phyloP scores from a whole-genome alignment of 1,140 invertebrate species.

The Lysiphlebus fabarum region DNA sequence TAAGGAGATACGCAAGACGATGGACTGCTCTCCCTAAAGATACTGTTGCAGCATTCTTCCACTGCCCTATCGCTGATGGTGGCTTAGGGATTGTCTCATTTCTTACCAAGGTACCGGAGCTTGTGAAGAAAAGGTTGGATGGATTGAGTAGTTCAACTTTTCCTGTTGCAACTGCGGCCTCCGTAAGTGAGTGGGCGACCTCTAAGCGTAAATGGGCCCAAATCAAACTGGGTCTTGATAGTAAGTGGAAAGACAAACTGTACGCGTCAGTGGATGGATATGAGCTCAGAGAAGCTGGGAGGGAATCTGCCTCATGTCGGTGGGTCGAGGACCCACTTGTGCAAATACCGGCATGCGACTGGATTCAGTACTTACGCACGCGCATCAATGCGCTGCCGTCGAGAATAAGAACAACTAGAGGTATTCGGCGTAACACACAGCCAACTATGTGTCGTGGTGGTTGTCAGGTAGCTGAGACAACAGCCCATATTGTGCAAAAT shows the following conservation, averaged over 20 bases:
- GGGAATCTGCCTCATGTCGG: background rate
- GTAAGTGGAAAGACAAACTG: background rate
- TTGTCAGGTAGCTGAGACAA: conserved; percentile 36
- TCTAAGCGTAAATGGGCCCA: background rate
- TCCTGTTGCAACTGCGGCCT: background rate
- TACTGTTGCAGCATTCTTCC: conserved; percentile 24
- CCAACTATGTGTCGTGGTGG: conserved; percentile 33
- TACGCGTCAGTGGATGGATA: conserved; percentile 9
- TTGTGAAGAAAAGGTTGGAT: background rate
- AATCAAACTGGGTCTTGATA: no score
- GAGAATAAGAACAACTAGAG: conserved; percentile 26
- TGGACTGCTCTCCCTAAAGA: conserved; percentile 28
- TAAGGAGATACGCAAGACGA: conserved; percentile 7
- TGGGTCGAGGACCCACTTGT: conserved; percentile 7
- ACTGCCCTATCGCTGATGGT: conserved; percentile 24
- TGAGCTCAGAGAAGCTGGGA: conserved; percentile 7
- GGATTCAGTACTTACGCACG: conserved; percentile 32
- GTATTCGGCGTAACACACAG: background rate
- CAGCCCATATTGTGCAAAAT: conserved; percentile 41
- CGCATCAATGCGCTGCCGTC: conserved; percentile 37
- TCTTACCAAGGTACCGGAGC: background rate
- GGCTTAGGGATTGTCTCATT: conserved; percentile 28
- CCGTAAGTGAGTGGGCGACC: background rate
- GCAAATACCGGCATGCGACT: conserved; percentile 31
- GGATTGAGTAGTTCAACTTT: background rate